Evolutionary conservation across 2,888 invertebrate species (phyloP).

Genomic region (Pharmacophagus antenor): DNA sequence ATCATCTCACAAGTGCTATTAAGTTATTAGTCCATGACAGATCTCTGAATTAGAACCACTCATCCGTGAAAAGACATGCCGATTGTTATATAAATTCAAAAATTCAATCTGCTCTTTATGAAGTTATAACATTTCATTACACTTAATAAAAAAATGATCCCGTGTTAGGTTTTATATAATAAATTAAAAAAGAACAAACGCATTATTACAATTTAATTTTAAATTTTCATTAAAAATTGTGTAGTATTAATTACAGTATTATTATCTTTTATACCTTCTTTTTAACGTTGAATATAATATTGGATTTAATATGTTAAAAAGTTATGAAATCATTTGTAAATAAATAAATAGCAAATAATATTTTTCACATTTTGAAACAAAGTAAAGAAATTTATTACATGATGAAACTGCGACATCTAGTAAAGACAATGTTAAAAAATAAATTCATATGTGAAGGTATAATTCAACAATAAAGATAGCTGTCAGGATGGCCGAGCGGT

Average conservation of each 20-base stretch:
- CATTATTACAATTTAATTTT: no score
- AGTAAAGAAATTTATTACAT: neutral
- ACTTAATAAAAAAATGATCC: neutral
- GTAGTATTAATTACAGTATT: no score
- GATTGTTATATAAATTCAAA: conserved; percentile 20
- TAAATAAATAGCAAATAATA: neutral
- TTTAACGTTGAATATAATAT: no score
- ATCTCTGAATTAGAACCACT: conserved; percentile 15
- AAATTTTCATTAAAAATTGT: no score
- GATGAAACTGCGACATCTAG: conserved; percentile 4
- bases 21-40: conserved; percentile 25
- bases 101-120: neutral
- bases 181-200: no score
- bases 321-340: no score
- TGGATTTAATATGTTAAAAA: no score
- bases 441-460: neutral
- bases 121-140: neutral
- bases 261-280: no score
- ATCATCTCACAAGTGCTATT: conserved; percentile 19
- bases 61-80: conserved; percentile 18
- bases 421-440: neutral
- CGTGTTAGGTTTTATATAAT: no score
- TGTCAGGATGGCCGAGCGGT: no score
- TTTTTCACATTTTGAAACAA: no score
- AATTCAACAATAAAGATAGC: neutral